Base-by-base conservation (phyloP, 2,113 vertebrate genomes). In the Limnothrissa miodon region DNA sequence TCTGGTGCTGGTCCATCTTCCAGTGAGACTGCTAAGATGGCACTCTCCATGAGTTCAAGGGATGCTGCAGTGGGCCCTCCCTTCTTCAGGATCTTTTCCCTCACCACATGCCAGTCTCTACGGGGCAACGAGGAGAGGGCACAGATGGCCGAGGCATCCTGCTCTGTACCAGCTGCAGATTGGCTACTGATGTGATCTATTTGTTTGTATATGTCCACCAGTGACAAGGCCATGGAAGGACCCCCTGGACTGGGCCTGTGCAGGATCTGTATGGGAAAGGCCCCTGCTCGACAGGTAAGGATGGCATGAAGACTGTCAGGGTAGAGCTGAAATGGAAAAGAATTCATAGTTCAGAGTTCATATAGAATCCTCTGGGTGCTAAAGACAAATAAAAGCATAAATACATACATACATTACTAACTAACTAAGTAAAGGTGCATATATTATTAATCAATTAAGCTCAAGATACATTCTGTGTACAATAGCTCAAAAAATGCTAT, bases 231-330 rank as follows among this genome's bases (percentile, higher is more conserved):
- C 39, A 85, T 89, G 33, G 85, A 8, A 23, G 89, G 85, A 10
- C 85, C 91, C 36, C 84, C 88, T 19, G 86, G 80, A 81, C 48
- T 85, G 10, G 89, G 80, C 33, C 86, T 87, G 81, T 80, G 83
- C 78, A 95, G 83, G 74, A 95, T 92, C 80, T 95, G 89, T 48
- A 95, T 79, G 5, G 93, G 91, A 79, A 95, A 94, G 29, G 93
- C 88, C 56, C 93, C 94, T 39, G 88, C 91, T 78, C 1, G 85
- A 84, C 92, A 93, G 83, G 89, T 91, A 45, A 95, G 83, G 19
- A 94, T 89, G 78, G 93, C 94, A 44, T 95, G 94, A 36, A 94
- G 91, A 86, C 95, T 94, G 23, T 93, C 90, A 42, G 92, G 93
- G 83, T 94, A 95, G 36, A 94, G 87, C 95, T 95, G 81, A 0